Conservation (phyloP, 2,113 vertebrate species). For the Calidris pygmaea region DNA sequence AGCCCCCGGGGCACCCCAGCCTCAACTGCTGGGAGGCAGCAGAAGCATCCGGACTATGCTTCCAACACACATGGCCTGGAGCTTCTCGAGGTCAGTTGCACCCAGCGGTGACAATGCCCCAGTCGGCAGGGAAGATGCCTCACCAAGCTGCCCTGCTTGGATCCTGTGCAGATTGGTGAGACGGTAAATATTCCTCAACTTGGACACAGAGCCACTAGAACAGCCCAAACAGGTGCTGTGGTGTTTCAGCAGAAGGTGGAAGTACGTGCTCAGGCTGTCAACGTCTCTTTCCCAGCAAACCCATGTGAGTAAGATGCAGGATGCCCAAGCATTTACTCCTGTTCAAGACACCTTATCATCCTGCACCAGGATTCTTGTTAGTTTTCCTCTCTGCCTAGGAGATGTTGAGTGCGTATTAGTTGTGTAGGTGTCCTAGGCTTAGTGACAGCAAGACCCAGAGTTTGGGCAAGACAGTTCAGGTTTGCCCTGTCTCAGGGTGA, state of each 20-base stretch:
- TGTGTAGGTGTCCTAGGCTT: neutral
- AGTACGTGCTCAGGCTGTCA: neutral
- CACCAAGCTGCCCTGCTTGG: rapidly evolving
- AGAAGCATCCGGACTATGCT: neutral
- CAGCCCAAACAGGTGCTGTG: rapidly evolving
- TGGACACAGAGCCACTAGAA: neutral
- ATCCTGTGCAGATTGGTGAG: neutral
- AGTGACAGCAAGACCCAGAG: neutral
- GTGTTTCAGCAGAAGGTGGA: neutral
- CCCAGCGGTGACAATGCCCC: neutral
- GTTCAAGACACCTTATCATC: neutral
- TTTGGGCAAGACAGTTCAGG: neutral
- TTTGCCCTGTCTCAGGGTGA: neutral
- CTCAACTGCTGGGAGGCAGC: neutral
- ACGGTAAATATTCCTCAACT: rapidly evolving
- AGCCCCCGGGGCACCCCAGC: too few species aligned
- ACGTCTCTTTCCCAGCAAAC: neutral
- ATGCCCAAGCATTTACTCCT: neutral
- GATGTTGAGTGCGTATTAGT: rapidly evolving
- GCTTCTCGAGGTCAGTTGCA: neutral
- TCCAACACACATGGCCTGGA: neutral
- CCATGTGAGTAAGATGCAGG: neutral
- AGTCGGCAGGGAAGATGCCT: neutral
- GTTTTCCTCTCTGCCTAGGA: neutral
- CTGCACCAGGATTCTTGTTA: neutral